A percentile compares a stretch with the other conserved stretches of the same genome.
phyloP scores from a whole-genome alignment of 35 echinoderm and acorn worm species.

The Anneissia japonica region DNA sequence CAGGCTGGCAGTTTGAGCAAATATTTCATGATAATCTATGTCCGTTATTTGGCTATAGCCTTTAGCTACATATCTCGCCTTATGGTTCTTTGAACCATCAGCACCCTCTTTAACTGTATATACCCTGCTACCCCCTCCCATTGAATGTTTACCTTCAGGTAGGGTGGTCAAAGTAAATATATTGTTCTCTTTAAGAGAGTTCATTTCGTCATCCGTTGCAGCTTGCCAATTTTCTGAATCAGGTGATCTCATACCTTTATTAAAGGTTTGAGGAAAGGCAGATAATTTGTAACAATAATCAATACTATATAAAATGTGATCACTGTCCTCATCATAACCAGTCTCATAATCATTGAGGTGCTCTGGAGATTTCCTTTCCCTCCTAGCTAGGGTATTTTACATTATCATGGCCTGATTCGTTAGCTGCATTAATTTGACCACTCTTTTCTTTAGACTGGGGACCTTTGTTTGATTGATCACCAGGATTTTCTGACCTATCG shows the following conservation, averaged over 20 bases:
- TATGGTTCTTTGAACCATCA: not conserved
- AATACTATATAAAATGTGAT: not conserved
- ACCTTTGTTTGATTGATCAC: not conserved
- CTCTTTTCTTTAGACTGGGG: not conserved
- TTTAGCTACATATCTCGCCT: conserved; percentile 23
- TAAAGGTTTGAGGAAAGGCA: not conserved
- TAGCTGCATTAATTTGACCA: not conserved
- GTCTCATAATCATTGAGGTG: conserved; percentile 3
- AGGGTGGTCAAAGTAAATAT: conserved; percentile 10
- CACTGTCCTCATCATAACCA: not conserved
- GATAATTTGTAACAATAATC: conserved; percentile 24
- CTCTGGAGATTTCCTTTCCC: conserved; percentile 10
- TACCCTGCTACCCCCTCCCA: conserved; percentile 17
- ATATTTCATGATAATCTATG: conserved; percentile 6
- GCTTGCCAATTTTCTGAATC: not conserved
- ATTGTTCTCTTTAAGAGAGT: conserved; percentile 19
- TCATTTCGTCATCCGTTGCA: conserved; percentile 24
- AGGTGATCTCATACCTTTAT: not conserved
- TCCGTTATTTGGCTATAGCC: conserved; percentile 20
- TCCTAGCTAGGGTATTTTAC: conserved; percentile 6
- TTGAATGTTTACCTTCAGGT: not conserved
- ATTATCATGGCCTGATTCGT: not conserved
- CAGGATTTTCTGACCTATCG: not conserved
- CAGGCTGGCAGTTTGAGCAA: conserved; percentile 16
- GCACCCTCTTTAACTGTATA: conserved; percentile 9